Evolutionary conservation across 2,888 invertebrate species (phyloP), one percentile per base, ranked within the genome.

Genomic region (Pachycephus smyrnensis): DNA sequence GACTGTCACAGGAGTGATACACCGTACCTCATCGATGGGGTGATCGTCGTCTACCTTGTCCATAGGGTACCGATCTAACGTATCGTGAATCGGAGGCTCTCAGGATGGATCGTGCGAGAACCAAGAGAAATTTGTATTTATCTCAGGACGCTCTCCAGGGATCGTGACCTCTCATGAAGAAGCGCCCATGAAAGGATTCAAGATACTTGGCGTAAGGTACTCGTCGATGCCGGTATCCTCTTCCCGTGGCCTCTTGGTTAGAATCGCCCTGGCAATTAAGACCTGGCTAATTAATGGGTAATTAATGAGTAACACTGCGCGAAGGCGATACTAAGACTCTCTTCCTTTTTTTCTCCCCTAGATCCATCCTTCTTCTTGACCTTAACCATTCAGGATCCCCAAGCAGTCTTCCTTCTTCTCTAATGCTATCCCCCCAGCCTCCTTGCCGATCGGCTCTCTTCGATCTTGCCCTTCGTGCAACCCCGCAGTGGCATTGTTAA

Each of bases 241-340:
- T 40, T 40, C 32, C 30, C 36, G 73, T 32, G 36, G 69, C 69
- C 33, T 55, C 73, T 68, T 73, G 30, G 68, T 68, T 74, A 73
- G 73, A 35, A 77, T 78, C 36, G 76, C 73, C 80, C 80, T 82
- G 83, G 86, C 89, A 89, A 91, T 91, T 90, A 90, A 89, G 87
- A 86, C 83, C 84, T 86, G 86, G 88, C 90, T 91, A 91, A 91
- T 91, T 91, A 91, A 91, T 86, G 89, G 87, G 87, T 91, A 91
- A 91, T 91, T 91, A 91, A 91, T 86, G 90, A 85, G 87, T 89
- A 89, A 90, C 90, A 90, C 89, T 88, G 86, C 83, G 85, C 84
- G 87, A 90, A 89, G 88, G 87, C 89, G 90, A 90, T 87, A 55
- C 55, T 9, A 23, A 55, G 9, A 23, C 55, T 23, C 23, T 55